A percentile compares a stretch with the other conserved stretches of the same genome.
phyloP scores from a whole-genome alignment of 2,888 invertebrate species.

The Drosophila algonquin region DNA sequence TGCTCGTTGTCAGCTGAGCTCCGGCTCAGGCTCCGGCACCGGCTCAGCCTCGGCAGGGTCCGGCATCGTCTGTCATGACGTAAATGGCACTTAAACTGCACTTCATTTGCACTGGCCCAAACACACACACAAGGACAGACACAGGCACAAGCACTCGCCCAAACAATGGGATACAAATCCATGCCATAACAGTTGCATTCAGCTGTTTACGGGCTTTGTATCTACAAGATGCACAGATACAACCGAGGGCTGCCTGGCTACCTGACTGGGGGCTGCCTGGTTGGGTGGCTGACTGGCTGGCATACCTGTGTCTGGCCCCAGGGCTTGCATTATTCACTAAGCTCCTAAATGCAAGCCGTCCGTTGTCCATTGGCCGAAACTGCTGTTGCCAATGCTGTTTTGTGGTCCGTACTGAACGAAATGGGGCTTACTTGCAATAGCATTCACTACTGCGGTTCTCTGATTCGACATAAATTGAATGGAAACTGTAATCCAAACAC shows the following conservation, averaged over 20 bases:
- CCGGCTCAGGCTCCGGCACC: background rate
- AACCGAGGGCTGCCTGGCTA: background rate
- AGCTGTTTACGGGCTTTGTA: constrained; percentile 34
- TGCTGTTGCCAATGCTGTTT: constrained; percentile 42
- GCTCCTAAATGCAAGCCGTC: constrained; percentile 20
- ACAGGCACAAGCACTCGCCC: constrained; percentile 24
- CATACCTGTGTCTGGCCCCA: constrained; percentile 32
- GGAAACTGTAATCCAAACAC: background rate
- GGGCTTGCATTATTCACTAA: constrained; percentile 47
- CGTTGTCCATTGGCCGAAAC: constrained; percentile 19
- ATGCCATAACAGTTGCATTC: constrained; percentile 36
- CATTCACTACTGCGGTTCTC: constrained; percentile 12
- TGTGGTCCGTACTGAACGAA: constrained; percentile 27
- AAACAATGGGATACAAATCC: constrained; percentile 53
- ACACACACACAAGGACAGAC: constrained; percentile 14
- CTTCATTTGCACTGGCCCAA: constrained; percentile 55
- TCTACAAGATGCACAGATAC: constrained; percentile 48
- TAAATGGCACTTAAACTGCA: constrained; percentile 63
- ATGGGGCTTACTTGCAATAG: constrained; percentile 2
- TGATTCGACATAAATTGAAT: background rate
- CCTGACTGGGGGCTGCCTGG: background rate
- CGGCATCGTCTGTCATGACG: constrained; percentile 46
- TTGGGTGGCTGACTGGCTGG: constrained; percentile 10
- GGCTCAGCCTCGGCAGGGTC: background rate
- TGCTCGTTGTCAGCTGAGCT: constrained; percentile 42